Evolutionary conservation across 2,797 vertebrate species (phyloP).

Genomic region (Scolopax bukidnonensis): DNA sequence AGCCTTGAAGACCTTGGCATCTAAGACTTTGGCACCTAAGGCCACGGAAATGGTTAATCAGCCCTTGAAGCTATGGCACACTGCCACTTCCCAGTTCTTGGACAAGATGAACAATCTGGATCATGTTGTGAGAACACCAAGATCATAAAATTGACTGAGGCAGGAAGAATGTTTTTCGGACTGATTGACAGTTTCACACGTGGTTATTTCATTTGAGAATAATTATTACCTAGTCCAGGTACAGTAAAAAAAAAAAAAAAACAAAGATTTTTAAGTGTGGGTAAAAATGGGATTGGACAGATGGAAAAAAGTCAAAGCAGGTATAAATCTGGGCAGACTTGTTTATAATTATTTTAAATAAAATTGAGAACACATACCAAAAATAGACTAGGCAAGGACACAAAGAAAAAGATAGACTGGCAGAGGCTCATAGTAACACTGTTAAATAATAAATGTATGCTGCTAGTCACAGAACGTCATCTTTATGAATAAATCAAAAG

Average conservation of each 20-base stretch:
- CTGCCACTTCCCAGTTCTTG: constrained; percentile 58
- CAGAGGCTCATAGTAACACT: neutral
- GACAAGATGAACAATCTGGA: constrained; percentile 22
- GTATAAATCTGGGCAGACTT: neutral
- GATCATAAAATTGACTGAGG: constrained; percentile 11
- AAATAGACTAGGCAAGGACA: constrained; percentile 18
- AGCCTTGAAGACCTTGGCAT: constrained; percentile 40
- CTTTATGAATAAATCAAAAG: constrained; percentile 32
- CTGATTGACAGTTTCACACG: neutral
- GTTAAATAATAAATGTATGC: constrained; percentile 20
- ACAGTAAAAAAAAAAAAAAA: neutral
- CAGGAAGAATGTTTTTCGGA: neutral
- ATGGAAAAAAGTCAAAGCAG: neutral
- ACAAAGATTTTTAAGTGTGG: neutral
- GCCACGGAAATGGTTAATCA: constrained; percentile 44
- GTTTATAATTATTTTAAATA: constrained; percentile 28
- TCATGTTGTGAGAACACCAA: constrained; percentile 12
- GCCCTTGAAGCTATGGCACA: constrained; percentile 43
- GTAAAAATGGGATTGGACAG: neutral
- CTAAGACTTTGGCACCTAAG: constrained; percentile 17
- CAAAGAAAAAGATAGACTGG: constrained; percentile 1
- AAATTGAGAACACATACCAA: neutral
- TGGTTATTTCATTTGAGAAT: neutral
- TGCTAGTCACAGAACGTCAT: neutral
- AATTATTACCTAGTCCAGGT: neutral